Evolutionary conservation across 2,113 vertebrate genomes (phyloP).

Genomic region (Paradoxurus hermaphroditus): DNA sequence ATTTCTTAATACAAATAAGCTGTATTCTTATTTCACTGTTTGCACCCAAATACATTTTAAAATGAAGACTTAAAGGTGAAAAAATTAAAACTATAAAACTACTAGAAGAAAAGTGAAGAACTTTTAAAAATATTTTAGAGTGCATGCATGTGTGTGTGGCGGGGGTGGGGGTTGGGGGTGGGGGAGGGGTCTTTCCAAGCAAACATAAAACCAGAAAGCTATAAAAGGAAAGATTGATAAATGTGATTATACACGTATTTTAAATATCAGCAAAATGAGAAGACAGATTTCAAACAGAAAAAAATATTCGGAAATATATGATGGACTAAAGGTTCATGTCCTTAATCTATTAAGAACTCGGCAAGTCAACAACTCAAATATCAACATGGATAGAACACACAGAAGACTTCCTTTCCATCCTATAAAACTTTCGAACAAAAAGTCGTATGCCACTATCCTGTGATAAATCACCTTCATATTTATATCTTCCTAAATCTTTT

Average conservation of each 20-base stretch:
- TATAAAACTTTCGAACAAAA: background rate
- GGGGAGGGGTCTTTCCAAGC: background rate
- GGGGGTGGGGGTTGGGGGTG: no score
- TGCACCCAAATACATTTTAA: background rate
- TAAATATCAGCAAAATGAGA: conserved; percentile 33
- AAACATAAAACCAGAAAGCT: background rate
- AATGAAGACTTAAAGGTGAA: background rate
- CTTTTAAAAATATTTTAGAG: background rate
- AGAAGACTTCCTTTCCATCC: background rate
- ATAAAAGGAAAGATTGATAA: background rate
- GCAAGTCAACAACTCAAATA: background rate
- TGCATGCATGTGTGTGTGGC: background rate
- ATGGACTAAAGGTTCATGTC: background rate
- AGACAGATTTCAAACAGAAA: background rate
- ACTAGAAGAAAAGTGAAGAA: background rate
- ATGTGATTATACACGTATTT: background rate
- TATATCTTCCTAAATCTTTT: background rate
- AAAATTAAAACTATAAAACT: background rate
- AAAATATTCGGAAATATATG: background rate
- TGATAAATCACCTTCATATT: background rate
- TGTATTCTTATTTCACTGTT: background rate
- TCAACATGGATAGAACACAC: background rate
- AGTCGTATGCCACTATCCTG: background rate
- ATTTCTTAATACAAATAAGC: background rate
- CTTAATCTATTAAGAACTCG: conserved; percentile 4